phyloP scores from a whole-genome alignment of 2,888 invertebrate genomes.

The Thereva unica region DNA sequence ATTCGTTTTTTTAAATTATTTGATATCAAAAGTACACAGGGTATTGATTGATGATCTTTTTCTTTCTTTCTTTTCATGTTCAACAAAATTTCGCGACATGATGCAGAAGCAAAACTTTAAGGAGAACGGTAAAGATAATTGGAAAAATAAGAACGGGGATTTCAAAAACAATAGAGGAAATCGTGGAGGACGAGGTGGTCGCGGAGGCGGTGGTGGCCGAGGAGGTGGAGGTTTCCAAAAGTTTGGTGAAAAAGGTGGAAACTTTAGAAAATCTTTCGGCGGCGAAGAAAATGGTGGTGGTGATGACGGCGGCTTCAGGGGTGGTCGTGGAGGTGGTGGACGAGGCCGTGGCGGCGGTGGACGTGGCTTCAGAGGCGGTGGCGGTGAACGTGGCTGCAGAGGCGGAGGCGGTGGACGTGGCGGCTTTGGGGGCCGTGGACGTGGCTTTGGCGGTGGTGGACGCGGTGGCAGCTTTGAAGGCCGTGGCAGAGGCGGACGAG shows the following conservation, averaged over 20 bases:
- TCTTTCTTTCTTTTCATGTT: slow-evolving; percentile 50
- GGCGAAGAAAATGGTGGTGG: slow-evolving; percentile 39
- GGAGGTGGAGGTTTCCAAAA: slow-evolving; percentile 53
- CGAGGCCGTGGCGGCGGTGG: slow-evolving; percentile 47
- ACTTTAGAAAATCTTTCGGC: slow-evolving; percentile 53
- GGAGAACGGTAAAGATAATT: slow-evolving; percentile 49
- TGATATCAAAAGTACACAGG: slow-evolving; percentile 46
- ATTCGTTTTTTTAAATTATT: too few relatives aligned
- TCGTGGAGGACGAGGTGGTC: slow-evolving; percentile 47
- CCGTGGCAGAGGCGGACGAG: slow-evolving; percentile 44
- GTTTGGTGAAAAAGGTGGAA: slow-evolving; percentile 46
- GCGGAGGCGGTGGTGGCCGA: slow-evolving; percentile 46
- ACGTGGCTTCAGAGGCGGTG: slow-evolving; percentile 42
- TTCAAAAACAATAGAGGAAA: slow-evolving; percentile 44
- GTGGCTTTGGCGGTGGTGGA: slow-evolving; percentile 45
- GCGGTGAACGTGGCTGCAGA: slow-evolving; percentile 45
- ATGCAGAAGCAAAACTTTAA: slow-evolving; percentile 47
- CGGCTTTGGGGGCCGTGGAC: slow-evolving; percentile 41
- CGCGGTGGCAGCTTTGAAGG: slow-evolving; percentile 41
- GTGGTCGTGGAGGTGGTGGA: slow-evolving; percentile 48
- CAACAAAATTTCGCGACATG: slow-evolving; percentile 50
- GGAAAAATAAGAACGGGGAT: slow-evolving; percentile 45
- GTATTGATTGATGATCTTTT: slow-evolving; percentile 59
- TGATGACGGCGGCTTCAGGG: slow-evolving; percentile 48
- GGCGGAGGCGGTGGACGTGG: slow-evolving; percentile 43